Evolutionary conservation across 2,888 invertebrate species (phyloP).

Genomic region (Habroteleia sp.): DNA sequence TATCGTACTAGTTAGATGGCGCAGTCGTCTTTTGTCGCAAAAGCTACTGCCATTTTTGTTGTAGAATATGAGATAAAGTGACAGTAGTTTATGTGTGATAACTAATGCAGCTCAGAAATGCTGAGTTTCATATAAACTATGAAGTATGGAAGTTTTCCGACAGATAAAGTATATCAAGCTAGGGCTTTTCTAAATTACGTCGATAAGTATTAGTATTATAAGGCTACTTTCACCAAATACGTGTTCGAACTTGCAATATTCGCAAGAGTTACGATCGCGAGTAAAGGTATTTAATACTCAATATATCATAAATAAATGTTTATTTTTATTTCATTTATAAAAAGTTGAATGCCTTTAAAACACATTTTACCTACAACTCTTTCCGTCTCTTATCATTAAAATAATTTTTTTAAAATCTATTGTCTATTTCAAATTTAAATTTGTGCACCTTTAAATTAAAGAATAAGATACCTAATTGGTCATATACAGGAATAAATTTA

Average conservation of each 20-base stretch:
- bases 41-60: no score
- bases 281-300: constrained; percentile 29
- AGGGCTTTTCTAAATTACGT: constrained; percentile 63
- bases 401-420: no score
- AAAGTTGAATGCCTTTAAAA: no score
- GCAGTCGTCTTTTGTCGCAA: no score
- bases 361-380: no score
- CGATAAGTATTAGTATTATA: constrained; percentile 63
- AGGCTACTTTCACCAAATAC: constrained; percentile 57
- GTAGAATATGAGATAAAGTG: no score
- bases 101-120: constrained; percentile 55
- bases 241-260: constrained; percentile 56
- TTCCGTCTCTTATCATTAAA: no score
- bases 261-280: constrained; percentile 35
- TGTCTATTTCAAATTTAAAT: no score
- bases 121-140: constrained; percentile 62
- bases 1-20: no score
- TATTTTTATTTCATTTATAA: neutral
- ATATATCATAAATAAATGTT: constrained; percentile 17
- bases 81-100: constrained; percentile 54
- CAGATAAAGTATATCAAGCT: constrained; percentile 62
- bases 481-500: no score
- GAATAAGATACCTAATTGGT: no score
- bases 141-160: constrained; percentile 61
- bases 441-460: no score